Conservation (phyloP, 2,888 invertebrate species). For the Encarsia formosa region DNA sequence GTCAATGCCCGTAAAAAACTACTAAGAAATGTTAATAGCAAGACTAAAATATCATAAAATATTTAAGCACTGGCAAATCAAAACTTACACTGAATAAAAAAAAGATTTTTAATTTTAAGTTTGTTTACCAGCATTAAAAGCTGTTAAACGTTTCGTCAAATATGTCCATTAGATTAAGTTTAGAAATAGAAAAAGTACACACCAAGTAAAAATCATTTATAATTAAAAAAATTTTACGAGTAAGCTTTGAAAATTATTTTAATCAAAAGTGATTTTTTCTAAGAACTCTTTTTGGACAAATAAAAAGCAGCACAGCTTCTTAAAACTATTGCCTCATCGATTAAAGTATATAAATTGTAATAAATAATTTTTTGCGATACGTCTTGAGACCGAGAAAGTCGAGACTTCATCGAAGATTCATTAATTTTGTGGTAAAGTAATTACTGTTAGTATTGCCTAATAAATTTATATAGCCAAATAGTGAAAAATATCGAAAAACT, state of each 20-base stretch:
- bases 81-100: constrained; percentile 6
- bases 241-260: too few relatives aligned
- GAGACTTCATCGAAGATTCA: constrained; percentile 5
- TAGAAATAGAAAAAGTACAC: background rate
- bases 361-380: too few relatives aligned
- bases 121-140: constrained; percentile 1
- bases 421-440: constrained; percentile 13
- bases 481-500: constrained; percentile 11
- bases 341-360: too few relatives aligned
- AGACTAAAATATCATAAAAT: constrained; percentile 4
- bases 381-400: too few relatives aligned
- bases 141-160: constrained; percentile 3
- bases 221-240: constrained; percentile 2
- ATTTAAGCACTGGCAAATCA: constrained; percentile 8
- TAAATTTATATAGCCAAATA: constrained; percentile 22
- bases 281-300: too few relatives aligned
- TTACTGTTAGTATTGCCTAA: constrained; percentile 22
- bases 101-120: constrained; percentile 1
- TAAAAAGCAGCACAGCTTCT: too few relatives aligned
- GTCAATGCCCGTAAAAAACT: constrained; percentile 12
- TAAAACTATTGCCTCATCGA: too few relatives aligned
- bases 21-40: constrained; percentile 12
- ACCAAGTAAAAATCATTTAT: constrained; percentile 10
- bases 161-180: constrained; percentile 9
- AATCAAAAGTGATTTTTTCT: too few relatives aligned